Conservation (phyloP, 2,113 vertebrate genomes). For the Paralichthys olivaceus region DNA sequence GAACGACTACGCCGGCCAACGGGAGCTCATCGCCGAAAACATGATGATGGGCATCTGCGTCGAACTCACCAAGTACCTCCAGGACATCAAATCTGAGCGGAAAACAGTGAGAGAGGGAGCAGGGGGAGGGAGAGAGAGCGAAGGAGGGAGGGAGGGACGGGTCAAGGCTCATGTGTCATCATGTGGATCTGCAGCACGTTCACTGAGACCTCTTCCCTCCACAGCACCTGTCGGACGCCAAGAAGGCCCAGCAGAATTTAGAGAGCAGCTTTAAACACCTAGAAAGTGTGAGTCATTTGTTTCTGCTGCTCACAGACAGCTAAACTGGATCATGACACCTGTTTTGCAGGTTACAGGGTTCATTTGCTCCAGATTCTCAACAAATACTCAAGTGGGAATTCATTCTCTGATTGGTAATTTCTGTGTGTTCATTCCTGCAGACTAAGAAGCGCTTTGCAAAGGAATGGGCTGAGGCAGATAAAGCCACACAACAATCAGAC, state of each 20-base stretch:
- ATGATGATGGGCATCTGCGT: constrained; percentile 77
- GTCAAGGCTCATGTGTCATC: background rate
- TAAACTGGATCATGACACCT: background rate
- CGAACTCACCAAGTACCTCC: constrained; percentile 77
- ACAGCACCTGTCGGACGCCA: constrained; percentile 86
- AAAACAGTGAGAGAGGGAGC: constrained; percentile 74
- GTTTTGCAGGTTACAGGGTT: too few species aligned
- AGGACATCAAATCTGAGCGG: constrained; percentile 78
- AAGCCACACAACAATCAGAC: constrained; percentile 85
- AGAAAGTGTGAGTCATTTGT: constrained; percentile 83
- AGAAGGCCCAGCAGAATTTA: constrained; percentile 88
- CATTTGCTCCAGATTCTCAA: background rate
- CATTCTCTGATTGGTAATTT: background rate
- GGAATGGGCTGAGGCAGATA: constrained; percentile 89
- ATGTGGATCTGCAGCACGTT: background rate
- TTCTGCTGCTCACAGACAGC: background rate
- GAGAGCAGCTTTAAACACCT: constrained; percentile 86
- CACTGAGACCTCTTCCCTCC: constrained; percentile 18
- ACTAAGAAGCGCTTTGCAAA: constrained; percentile 89
- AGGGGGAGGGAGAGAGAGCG: background rate
- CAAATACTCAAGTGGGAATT: background rate
- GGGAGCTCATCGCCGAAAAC: constrained; percentile 80
- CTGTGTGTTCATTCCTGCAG: constrained; percentile 60
- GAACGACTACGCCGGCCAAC: constrained; percentile 77
- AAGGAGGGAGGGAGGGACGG: background rate